Conservation (phyloP, 2,113 vertebrate genomes). For the Spheniscus mendiculus region DNA sequence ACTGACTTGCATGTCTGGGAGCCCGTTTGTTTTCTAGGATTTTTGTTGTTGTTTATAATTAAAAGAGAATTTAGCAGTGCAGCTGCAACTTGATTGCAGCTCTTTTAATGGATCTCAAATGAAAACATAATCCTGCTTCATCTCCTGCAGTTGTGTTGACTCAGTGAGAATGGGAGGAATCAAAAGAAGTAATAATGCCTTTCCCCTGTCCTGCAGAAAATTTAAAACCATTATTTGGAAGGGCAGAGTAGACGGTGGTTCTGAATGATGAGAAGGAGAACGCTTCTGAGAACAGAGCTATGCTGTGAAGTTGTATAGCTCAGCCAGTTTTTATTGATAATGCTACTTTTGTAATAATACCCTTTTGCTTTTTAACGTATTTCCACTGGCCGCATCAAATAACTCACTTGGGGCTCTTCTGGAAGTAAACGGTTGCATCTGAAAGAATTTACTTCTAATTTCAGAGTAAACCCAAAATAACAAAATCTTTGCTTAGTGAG, state of each 20-base stretch:
- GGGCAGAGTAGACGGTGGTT: not conserved
- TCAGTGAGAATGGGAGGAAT: not conserved
- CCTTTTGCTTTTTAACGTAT: not conserved
- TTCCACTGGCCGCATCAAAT: not conserved
- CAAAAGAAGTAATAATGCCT: not conserved
- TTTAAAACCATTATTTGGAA: not conserved
- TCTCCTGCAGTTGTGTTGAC: not conserved
- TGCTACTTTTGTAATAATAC: not conserved
- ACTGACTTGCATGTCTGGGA: not conserved
- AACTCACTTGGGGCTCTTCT: not conserved
- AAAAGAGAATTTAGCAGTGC: not conserved
- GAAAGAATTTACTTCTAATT: not conserved
- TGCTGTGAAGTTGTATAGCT: not conserved
- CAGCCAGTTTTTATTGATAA: not conserved
- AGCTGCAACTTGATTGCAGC: not conserved
- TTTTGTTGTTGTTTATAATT: constrained; percentile 4
- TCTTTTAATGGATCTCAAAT: not conserved
- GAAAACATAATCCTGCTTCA: not conserved
- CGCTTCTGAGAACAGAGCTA: not conserved
- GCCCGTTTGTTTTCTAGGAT: not conserved
- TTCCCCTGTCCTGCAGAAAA: not conserved
- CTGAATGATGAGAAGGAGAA: not conserved
- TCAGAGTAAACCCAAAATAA: not conserved
- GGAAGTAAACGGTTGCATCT: not conserved
- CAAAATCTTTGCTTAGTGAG: not conserved